These are phyloP conservation scores for Tachina fera DNA, from an alignment of 2,888 invertebrate genomes.

Conservation along the genomic window DNA sequence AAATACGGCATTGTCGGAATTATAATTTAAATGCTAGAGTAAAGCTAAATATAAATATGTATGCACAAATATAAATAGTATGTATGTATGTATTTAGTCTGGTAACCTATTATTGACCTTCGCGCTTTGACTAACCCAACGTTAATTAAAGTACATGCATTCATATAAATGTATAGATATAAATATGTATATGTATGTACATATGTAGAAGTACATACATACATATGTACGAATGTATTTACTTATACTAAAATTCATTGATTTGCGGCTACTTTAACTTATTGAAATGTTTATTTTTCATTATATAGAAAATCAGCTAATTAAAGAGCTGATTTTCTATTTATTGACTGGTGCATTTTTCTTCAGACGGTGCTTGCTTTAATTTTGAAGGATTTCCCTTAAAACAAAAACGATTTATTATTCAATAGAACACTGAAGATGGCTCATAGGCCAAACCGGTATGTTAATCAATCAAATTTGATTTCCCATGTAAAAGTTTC, in stretches of 20 bases:
- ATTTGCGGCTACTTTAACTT: neutral
- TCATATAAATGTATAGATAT: neutral
- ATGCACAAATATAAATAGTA: neutral
- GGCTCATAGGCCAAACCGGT: too few species aligned
- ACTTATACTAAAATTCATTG: neutral
- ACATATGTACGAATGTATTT: neutral
- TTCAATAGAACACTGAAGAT: too few species aligned
- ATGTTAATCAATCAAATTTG: too few species aligned
- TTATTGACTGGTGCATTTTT: too few species aligned
- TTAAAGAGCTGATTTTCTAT: too few species aligned
- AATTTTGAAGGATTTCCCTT: too few species aligned
- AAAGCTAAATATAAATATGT: neutral
- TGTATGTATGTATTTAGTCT: neutral
- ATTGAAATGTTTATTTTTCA: neutral
- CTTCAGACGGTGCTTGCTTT: too few species aligned
- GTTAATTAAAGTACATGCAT: neutral
- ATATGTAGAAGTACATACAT: neutral
- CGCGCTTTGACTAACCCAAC: neutral
- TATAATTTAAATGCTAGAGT: neutral
- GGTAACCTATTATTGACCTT: neutral
- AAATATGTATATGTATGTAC: neutral
- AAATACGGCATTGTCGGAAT: neutral
- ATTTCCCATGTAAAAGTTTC: too few species aligned
- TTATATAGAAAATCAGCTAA: neutral
- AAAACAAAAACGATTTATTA: too few species aligned